Conservation (phyloP, 2,888 invertebrate genomes). For the Aleiodes testaceus region DNA sequence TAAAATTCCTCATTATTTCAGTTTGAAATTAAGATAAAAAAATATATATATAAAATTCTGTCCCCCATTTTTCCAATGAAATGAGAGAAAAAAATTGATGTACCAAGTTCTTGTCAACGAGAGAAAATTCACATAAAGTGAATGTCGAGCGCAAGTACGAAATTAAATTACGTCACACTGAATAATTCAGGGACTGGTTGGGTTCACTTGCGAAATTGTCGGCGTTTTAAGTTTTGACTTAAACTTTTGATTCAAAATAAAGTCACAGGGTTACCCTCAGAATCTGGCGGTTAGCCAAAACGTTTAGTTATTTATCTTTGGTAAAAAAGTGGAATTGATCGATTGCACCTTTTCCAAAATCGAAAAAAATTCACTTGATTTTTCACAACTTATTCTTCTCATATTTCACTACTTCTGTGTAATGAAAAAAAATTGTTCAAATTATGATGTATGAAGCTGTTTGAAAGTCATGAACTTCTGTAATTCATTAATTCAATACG, state of each 20-base stretch:
- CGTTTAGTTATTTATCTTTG: constrained; percentile 16
- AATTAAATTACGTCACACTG: constrained; percentile 32
- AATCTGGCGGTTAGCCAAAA: constrained; percentile 27
- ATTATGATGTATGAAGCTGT: too few relatives aligned
- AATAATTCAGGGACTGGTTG: constrained; percentile 24
- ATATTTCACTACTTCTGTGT: too few relatives aligned
- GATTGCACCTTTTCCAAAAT: neutral
- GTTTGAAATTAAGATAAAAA: constrained; percentile 28
- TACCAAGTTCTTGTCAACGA: constrained; percentile 3
- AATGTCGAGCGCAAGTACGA: constrained; percentile 30
- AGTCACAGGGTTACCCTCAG: neutral
- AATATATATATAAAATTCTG: neutral
- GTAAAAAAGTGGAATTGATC: neutral
- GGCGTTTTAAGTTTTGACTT: neutral
- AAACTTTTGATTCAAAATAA: constrained; percentile 20
- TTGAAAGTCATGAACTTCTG: too few relatives aligned
- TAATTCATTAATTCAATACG: too few relatives aligned
- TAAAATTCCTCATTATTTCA: constrained; percentile 17
- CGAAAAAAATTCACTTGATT: too few relatives aligned
- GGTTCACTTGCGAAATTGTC: neutral
- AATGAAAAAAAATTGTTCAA: too few relatives aligned
- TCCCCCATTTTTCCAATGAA: constrained; percentile 2
- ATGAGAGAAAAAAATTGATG: constrained; percentile 14
- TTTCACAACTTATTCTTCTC: too few relatives aligned
- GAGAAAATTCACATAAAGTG: constrained; percentile 12